These are phyloP conservation scores for Acanthisitta chloris DNA, from an alignment of 2,113 vertebrate species.

Conservation along the genomic window DNA sequence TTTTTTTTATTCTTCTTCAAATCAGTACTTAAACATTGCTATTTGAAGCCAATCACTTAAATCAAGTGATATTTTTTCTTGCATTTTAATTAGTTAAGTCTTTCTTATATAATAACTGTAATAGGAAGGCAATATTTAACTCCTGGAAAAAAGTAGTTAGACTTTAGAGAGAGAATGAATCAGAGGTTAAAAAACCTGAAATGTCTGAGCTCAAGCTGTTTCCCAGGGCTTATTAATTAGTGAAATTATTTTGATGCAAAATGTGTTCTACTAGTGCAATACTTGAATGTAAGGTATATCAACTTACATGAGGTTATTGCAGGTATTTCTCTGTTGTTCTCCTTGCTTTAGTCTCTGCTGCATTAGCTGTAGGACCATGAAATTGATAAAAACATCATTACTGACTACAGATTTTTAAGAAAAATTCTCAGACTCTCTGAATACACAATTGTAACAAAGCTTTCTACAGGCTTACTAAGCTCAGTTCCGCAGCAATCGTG, in stretches of 20 bases:
- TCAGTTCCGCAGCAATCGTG: background rate
- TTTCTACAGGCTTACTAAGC: background rate
- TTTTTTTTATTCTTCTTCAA: background rate
- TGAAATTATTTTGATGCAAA: background rate
- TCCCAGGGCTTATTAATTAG: background rate
- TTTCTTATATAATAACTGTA: background rate
- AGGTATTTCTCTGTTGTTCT: background rate
- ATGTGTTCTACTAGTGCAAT: background rate
- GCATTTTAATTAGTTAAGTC: background rate
- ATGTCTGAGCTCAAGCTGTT: background rate
- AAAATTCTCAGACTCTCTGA: background rate
- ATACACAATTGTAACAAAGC: background rate
- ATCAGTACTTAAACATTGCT: background rate
- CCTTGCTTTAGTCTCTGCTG: background rate
- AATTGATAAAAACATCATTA: background rate
- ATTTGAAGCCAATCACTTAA: background rate
- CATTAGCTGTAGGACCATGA: background rate
- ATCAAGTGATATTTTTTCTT: background rate
- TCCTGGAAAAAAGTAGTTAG: background rate
- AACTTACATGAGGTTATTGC: background rate
- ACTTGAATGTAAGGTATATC: background rate
- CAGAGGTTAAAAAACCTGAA: background rate
- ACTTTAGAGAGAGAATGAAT: background rate
- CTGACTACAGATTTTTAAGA: background rate
- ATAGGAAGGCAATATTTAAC: background rate